Percentiles rank a stretch among this genome's conserved stretches.
Evolutionary conservation across 2,888 invertebrate species (phyloP).

Genomic region (Agelastica alni): DNA sequence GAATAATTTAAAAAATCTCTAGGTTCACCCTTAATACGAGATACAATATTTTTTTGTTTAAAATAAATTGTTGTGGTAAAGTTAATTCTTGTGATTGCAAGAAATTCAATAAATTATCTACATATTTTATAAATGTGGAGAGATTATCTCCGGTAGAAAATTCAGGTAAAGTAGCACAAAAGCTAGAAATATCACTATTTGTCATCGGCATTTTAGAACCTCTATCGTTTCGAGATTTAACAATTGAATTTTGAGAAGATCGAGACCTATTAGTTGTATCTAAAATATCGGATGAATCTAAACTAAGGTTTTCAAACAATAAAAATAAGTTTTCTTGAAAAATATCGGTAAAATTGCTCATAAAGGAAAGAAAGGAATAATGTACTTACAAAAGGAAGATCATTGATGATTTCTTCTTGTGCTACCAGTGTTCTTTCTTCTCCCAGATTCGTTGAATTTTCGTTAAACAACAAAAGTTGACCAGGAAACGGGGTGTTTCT

Average conservation of each 20-base stretch:
- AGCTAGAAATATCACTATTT: constrained; percentile 2
- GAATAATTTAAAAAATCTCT: not conserved
- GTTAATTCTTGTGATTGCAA: not conserved
- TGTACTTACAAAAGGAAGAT: constrained; percentile 10
- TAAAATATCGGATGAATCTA: not conserved
- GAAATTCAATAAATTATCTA: too few species aligned
- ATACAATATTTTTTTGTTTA: not conserved
- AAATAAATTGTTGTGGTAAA: not conserved
- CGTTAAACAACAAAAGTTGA: too few species aligned
- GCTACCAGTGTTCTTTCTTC: not conserved
- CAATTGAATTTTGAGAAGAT: too few species aligned
- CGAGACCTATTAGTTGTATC: not conserved
- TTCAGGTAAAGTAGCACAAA: not conserved
- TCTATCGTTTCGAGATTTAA: not conserved
- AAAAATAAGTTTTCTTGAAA: too few species aligned
- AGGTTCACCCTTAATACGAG: not conserved
- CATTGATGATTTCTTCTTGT: constrained; percentile 2
- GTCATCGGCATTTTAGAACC: not conserved
- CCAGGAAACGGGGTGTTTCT: too few species aligned
- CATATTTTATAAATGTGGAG: too few species aligned
- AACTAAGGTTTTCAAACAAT: too few species aligned
- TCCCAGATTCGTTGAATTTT: too few species aligned
- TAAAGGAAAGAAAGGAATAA: not conserved
- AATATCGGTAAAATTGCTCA: constrained; percentile 6
- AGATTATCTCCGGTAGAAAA: too few species aligned